Base-by-base conservation (phyloP, 2,888 invertebrate species). In the Melanotus villosus region DNA sequence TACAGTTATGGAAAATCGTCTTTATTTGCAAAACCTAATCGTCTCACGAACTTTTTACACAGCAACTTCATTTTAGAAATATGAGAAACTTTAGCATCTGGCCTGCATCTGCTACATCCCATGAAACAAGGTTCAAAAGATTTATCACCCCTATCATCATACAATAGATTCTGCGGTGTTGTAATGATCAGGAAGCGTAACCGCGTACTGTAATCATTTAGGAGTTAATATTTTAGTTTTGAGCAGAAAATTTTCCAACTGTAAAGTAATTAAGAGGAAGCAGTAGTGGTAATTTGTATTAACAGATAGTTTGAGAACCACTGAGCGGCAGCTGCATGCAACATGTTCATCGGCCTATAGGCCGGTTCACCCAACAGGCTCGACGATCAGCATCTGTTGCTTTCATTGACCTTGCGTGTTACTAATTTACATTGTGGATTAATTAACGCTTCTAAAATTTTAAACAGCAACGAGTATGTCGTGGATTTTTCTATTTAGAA, bases 331-430 rank as follows among this genome's bases (percentile, higher is more conserved):
- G 68, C 68, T 69, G 68, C 68, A 58, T 36, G 14, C 32, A 34
- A 36, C 41, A 52, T 64, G 50, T 57, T 63, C 68, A 30, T 63
- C 64, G 63, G 68, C 30, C 50, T 64, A 57, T 60, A 12, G 58
- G 68, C 36, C 45, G 47, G 47, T 58, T 47, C 63, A 26, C 14
- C 56, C 57, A 21, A 58, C 58, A 65, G 57, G 16, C 26, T 26
- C 26, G 26, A 26, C 26, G 26, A 26, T 26, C 57, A 59, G 64
- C 68, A 69, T 64, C 68, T 69, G 68, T 69, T 69, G 68, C 68
- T 69, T 69, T 65, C 68, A 45, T 59, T 69, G 65, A 65, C 68
- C 68, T 65, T 69, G 64, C 52, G 26, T 32, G 18, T 38, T 59
- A 43, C 23, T 43, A 30, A 59, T 50, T 65, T 23, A 73, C 50